Evolutionary conservation across 2,888 invertebrate species (phyloP).

Genomic region (Ethmia dodecea): DNA sequence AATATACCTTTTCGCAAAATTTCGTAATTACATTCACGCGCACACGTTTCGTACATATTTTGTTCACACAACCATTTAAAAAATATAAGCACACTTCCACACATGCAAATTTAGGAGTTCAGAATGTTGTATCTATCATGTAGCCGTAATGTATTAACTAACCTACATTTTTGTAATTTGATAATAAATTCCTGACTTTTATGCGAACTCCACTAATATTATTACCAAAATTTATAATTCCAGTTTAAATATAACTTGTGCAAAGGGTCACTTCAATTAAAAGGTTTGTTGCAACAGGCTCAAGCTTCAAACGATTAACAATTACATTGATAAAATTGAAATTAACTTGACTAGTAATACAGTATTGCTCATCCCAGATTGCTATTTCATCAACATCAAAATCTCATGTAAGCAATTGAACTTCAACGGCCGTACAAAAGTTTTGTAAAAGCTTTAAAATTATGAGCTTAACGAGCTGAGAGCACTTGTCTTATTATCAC

Average conservation of each 20-base stretch:
- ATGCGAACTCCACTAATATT: too few relatives aligned
- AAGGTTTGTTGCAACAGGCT: constrained; percentile 22
- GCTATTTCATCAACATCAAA: constrained; percentile 3
- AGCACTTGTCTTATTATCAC: constrained; percentile 73
- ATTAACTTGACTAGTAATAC: constrained; percentile 28
- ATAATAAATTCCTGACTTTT: too few relatives aligned
- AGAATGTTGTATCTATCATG: too few relatives aligned
- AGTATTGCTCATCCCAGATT: constrained; percentile 14
- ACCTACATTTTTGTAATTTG: too few relatives aligned
- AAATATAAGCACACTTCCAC: constrained; percentile 6
- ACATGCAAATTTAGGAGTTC: not conserved
- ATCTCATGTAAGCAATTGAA: constrained; percentile 39
- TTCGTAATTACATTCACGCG: constrained; percentile 3
- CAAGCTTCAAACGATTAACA: constrained; percentile 21
- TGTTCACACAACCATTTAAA: too few relatives aligned
- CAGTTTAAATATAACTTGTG: too few relatives aligned
- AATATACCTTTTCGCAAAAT: constrained; percentile 29
- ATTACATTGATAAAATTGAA: constrained; percentile 8
- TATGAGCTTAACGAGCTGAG: constrained; percentile 71
- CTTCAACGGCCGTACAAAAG: constrained; percentile 44
- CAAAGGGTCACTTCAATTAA: too few relatives aligned
- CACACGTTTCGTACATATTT: not conserved
- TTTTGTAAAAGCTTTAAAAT: constrained; percentile 54
- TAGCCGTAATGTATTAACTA: too few relatives aligned
- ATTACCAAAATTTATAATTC: too few relatives aligned